Evolutionary conservation across 37 sponge, comb jelly and placozoan species (phyloP).

Genomic region (Chondrilla cf. caribensis): DNA sequence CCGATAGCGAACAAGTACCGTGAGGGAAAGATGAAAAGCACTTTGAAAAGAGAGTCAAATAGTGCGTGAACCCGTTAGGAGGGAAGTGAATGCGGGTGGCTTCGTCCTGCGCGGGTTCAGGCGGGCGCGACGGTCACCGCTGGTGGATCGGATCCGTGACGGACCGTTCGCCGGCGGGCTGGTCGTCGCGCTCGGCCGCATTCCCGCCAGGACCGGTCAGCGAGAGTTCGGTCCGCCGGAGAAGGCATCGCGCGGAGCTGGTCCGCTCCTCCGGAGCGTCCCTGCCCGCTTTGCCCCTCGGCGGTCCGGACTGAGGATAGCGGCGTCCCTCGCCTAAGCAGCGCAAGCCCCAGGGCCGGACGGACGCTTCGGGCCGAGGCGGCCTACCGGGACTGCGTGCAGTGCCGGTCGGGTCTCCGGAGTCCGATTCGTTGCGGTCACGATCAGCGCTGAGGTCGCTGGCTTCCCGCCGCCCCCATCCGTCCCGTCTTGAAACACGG

Average conservation of each 20-base stretch:
- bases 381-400: slow-evolving; percentile 11
- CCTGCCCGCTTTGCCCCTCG: neutral
- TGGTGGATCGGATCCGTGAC: slow-evolving; percentile 46
- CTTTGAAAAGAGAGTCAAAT: slow-evolving; percentile 83
- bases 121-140: neutral
- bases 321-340: slow-evolving; percentile 15
- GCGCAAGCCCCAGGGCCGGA: slow-evolving; percentile 30
- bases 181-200: neutral
- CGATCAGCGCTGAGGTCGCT: slow-evolving; percentile 31
- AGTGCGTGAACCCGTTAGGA: slow-evolving; percentile 75
- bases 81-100: slow-evolving; percentile 51
- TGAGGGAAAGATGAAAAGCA: slow-evolving; percentile 79
- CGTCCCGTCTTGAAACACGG: slow-evolving; percentile 83
- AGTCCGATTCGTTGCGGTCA: slow-evolving; percentile 31
- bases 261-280: neutral
- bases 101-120: neutral
- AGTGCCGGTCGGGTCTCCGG: slow-evolving; percentile 1
- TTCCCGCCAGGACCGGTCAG: neutral
- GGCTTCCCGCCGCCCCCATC: slow-evolving; percentile 32
- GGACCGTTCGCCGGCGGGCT: slow-evolving; percentile 12
- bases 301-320: slow-evolving; percentile 8
- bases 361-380: slow-evolving; percentile 8
- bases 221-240: neutral
- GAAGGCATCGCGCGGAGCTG: neutral
- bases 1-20: slow-evolving; percentile 74